phyloP scores from a whole-genome alignment of 1,140 invertebrate genomes.

The Sycophila sp. region DNA sequence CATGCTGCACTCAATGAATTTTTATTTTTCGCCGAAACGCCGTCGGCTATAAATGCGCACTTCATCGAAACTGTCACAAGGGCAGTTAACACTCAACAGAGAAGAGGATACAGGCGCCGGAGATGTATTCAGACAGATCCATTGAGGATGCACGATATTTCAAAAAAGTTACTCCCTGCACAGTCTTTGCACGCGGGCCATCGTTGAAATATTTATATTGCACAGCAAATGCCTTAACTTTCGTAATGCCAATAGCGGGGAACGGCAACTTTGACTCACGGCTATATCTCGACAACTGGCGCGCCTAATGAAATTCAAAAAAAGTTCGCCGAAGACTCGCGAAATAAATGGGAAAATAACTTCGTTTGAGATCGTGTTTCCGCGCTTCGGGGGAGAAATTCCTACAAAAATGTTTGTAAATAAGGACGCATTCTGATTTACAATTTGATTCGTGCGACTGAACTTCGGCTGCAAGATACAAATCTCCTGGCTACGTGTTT shows the following conservation, averaged over 20 bases:
- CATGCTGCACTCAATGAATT: too few species aligned
- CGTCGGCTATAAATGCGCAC: constrained; percentile 40
- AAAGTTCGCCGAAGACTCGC: background rate
- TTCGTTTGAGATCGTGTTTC: too few species aligned
- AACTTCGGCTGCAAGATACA: too few species aligned
- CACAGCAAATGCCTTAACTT: constrained; percentile 11
- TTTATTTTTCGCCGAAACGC: too few species aligned
- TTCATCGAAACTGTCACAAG: constrained; percentile 46
- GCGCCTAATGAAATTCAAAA: background rate
- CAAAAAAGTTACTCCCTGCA: background rate
- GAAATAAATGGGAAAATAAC: background rate
- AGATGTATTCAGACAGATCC: too few species aligned
- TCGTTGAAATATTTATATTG: constrained; percentile 14
- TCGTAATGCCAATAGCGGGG: constrained; percentile 16
- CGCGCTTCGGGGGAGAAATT: too few species aligned
- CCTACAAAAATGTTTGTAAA: too few species aligned
- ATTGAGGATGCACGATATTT: constrained; percentile 36
- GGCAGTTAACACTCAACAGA: constrained; percentile 50
- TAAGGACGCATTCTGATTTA: too few species aligned
- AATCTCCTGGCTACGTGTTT: too few species aligned
- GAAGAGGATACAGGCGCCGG: too few species aligned
- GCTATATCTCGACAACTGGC: too few species aligned
- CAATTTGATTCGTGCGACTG: too few species aligned
- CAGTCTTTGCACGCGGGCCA: background rate
- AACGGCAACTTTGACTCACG: background rate